A percentile compares a stretch with the other conserved stretches of the same genome.
These are phyloP conservation scores for Cottoperca gobio DNA, from an alignment of 2,797 vertebrate genomes.

Conservation along the genomic window DNA sequence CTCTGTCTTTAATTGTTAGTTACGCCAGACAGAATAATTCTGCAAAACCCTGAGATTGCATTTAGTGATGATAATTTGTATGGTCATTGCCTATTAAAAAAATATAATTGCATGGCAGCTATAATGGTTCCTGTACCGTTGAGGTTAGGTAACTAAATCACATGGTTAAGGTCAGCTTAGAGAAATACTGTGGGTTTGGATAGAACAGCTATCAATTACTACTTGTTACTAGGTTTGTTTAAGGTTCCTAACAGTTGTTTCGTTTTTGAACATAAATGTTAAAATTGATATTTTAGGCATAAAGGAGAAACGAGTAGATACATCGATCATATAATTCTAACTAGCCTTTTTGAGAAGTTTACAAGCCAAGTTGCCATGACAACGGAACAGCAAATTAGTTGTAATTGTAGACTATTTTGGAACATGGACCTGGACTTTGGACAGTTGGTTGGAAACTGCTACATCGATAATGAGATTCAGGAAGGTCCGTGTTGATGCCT, in stretches of 20 bases:
- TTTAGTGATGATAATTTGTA: background rate
- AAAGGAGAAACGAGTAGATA: background rate
- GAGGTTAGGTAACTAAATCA: background rate
- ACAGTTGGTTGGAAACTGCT: slow-evolving; percentile 67
- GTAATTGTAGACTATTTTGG: slow-evolving; percentile 26
- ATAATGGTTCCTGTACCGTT: background rate
- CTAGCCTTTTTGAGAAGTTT: background rate
- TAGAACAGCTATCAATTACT: background rate
- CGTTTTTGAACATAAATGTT: background rate
- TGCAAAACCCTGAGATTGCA: background rate
- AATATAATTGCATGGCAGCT: background rate
- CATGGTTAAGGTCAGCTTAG: background rate
- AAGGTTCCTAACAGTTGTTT: background rate
- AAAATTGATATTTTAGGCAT: background rate
- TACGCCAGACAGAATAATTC: background rate
- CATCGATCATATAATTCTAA: background rate
- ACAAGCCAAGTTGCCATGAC: background rate
- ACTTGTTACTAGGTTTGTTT: too few relatives aligned
- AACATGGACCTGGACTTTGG: slow-evolving; percentile 42
- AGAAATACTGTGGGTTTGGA: background rate
- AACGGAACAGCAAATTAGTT: slow-evolving; percentile 17
- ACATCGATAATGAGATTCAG: slow-evolving; percentile 74
- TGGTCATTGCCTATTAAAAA: background rate
- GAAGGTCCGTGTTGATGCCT: slow-evolving; percentile 57
- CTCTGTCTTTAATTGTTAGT: background rate